Evolutionary conservation across 2,888 invertebrate species (phyloP).

Genomic region (Alentia gelatinosa): DNA sequence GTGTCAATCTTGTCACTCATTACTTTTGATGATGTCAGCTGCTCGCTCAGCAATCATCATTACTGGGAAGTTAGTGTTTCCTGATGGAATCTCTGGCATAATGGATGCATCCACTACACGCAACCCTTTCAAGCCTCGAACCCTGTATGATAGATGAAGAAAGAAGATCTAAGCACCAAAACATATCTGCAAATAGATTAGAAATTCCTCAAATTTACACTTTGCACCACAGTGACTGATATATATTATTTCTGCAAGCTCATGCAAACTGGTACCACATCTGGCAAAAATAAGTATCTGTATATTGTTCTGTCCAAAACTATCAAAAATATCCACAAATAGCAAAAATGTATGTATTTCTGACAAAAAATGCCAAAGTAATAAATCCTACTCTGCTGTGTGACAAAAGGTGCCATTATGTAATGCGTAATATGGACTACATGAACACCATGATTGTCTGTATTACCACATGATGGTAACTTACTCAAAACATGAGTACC

Average conservation of each 20-base stretch:
- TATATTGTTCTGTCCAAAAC: neutral
- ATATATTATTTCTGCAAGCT: neutral
- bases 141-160: slow-evolving; percentile 53
- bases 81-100: slow-evolving; percentile 59
- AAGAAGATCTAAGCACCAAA: no score
- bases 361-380: no score
- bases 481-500: no score
- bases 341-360: no score
- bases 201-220: neutral
- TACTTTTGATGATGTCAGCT: slow-evolving; percentile 60
- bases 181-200: neutral
- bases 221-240: neutral
- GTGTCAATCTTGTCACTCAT: no score
- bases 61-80: slow-evolving; percentile 60
- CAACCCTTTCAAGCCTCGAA: slow-evolving; percentile 60
- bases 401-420: no score
- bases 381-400: no score
- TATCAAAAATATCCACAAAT: no score
- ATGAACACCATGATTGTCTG: no score
- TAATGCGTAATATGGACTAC: no score
- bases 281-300: neutral
- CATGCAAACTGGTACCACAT: neutral
- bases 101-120: slow-evolving; percentile 62
- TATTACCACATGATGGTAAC: no score
- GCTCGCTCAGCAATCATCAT: slow-evolving; percentile 64